Evolutionary conservation across 2,113 vertebrate species (phyloP).

Genomic region (Apeltes quadracus): DNA sequence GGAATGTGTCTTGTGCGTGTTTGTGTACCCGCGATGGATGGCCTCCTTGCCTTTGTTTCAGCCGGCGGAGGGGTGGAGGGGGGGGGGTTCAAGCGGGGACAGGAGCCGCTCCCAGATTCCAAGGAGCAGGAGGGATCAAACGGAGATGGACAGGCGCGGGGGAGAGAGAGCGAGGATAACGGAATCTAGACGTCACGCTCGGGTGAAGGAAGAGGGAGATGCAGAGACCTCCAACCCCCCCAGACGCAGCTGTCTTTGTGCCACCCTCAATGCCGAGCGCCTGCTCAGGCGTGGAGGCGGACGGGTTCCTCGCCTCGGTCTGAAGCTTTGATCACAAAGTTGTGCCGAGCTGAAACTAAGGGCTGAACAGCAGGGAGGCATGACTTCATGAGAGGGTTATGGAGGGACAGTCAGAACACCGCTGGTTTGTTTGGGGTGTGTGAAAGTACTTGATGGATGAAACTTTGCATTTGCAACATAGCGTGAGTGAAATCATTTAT

Average conservation of each 20-base stretch:
- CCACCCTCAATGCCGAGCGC: conserved; percentile 22
- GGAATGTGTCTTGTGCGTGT: conserved; percentile 3
- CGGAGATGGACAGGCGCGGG: conserved; percentile 26
- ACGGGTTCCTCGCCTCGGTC: conserved; percentile 11
- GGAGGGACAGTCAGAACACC: neutral
- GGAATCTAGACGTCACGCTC: conserved; percentile 46
- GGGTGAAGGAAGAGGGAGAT: conserved; percentile 46
- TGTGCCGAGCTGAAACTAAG: conserved; percentile 30
- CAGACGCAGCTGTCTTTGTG: conserved; percentile 36
- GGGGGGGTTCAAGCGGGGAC: conserved; percentile 27
- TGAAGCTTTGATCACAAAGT: conserved; percentile 50
- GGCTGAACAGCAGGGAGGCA: conserved; percentile 9
- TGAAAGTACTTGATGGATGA: neutral
- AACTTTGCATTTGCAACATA: neutral
- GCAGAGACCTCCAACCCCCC: conserved; percentile 43
- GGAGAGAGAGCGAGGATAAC: conserved; percentile 40
- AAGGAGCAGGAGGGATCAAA: conserved; percentile 42
- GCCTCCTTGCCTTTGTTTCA: conserved; percentile 50
- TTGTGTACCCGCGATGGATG: conserved; percentile 20
- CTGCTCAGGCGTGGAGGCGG: conserved; percentile 48
- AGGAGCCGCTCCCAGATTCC: conserved; percentile 37
- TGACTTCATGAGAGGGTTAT: neutral
- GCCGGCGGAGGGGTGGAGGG: too few relatives aligned
- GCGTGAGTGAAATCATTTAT: neutral
- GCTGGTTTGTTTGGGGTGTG: neutral